A percentile compares a stretch with the other conserved stretches of the same genome.
These are phyloP conservation scores for Byasa hedistus DNA, from an alignment of 2,888 invertebrate genomes.

Conservation along the genomic window DNA sequence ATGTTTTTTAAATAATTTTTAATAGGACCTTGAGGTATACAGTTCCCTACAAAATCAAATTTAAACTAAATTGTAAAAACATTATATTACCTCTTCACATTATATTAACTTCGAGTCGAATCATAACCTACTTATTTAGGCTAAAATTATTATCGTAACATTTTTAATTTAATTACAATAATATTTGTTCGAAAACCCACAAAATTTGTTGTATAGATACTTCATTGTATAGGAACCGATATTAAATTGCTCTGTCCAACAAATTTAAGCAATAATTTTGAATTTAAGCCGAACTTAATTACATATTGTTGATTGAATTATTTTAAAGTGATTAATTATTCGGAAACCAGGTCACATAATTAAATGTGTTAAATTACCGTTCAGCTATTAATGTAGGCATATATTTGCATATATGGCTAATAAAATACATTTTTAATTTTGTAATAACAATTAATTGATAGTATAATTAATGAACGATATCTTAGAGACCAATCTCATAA, in stretches of 20 bases:
- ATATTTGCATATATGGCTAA: conserved; percentile 3
- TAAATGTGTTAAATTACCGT: conserved; percentile 23
- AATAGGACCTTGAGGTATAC: no score
- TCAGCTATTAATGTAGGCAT: conserved; percentile 1
- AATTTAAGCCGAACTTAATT: neutral
- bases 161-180: no score
- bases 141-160: no score
- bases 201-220: no score
- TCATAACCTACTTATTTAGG: no score
- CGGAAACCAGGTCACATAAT: conserved; percentile 7
- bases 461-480: neutral
- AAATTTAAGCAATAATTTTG: neutral
- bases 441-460: neutral
- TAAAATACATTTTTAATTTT: neutral
- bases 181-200: no score
- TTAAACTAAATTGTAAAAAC: no score
- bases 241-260: neutral
- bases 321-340: conserved; percentile 10
- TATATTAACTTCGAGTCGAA: no score
- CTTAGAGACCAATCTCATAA: neutral
- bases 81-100: no score
- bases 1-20: no score
- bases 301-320: conserved; percentile 14
- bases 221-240: neutral
- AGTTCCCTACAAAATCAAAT: no score